Conservation (phyloP, 2,797 vertebrate genomes). For the Ambastaia sidthimunki region DNA sequence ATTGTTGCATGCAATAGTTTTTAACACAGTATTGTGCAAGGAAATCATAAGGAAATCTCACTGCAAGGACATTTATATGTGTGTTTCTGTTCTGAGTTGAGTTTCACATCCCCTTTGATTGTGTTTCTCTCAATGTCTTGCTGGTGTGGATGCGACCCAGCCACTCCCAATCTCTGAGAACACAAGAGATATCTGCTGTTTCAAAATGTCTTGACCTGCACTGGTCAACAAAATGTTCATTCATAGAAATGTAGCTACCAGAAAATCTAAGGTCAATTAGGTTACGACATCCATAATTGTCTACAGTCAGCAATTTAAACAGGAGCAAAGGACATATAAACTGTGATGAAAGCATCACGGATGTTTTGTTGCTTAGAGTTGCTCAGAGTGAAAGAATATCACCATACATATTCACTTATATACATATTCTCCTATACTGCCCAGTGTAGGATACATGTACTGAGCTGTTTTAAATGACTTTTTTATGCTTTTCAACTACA, state of each 20-base stretch:
- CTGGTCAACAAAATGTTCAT: background rate
- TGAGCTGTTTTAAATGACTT: background rate
- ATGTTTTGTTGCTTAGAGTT: background rate
- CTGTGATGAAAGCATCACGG: no score
- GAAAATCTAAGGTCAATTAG: background rate
- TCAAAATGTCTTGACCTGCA: conserved; percentile 12
- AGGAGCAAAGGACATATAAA: background rate
- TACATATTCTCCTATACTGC: background rate
- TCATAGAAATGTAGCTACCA: background rate
- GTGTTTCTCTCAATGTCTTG: conserved; percentile 37
- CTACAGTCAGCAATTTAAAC: background rate
- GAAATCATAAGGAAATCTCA: background rate
- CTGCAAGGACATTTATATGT: background rate
- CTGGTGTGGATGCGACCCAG: conserved; percentile 17
- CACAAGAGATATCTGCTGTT: conserved; percentile 6
- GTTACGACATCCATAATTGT: background rate
- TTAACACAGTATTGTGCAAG: background rate
- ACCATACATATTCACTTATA: background rate
- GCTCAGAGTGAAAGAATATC: background rate
- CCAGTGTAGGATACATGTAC: background rate
- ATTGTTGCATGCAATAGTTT: background rate
- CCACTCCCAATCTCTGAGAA: background rate
- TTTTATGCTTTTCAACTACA: background rate
- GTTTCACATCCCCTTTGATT: conserved; percentile 51
- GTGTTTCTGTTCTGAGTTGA: conserved; percentile 28